Base-by-base conservation (phyloP, 1,140 invertebrate genomes). In the Acromyrmex echinatior region DNA sequence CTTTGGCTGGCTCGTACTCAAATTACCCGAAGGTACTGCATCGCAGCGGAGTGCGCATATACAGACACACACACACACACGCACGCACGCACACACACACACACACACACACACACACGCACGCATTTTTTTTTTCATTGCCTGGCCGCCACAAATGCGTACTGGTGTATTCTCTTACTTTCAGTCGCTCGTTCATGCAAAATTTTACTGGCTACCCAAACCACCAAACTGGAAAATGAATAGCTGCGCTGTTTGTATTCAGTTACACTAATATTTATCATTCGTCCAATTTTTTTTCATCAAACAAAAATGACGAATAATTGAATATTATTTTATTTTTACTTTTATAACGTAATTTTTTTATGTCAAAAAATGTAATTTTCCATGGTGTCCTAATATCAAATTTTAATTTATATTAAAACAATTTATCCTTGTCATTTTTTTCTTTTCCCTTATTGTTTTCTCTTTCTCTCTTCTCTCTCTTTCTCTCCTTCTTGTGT, bases 1-100 rank as follows among this genome's bases (percentile, higher is more conserved):
- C 53, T 74, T 82, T 12, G 63, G 53, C 39, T 74, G 35, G 70
- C 70, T 76, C 80, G 80, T 84, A 84, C 80, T 84, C 80, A 76
- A 84, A 84, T 84, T 84, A 84, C 56, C 53, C 73, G 18, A 76
- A 82, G 71, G 80, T 84, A 84, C 80, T 84, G 56, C 80, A 84
- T 84, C 56, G 39, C n/a, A 21, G 25, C 56, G 68, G 31, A 70
- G 25, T 35, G 31, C 51, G 12, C 51, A 3, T 18, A 3, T 18
- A 9, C 35, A 39, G 35, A 9, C 35, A 39, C 35, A 9, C 35
- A 39, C 31, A 31, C 31, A 4, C 31, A 16, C 18, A 16, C 65
- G 6, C 21, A 3, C 4, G 14, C 3, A 12, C 18, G 1, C 35
- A 39, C 31, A 31, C 31, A 4, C 31, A 16, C 18, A 16, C 65